A percentile compares a stretch with the other conserved stretches of the same genome.
Evolutionary conservation across 2,797 vertebrate species (phyloP).

Genomic region (Syngnathus acus): DNA sequence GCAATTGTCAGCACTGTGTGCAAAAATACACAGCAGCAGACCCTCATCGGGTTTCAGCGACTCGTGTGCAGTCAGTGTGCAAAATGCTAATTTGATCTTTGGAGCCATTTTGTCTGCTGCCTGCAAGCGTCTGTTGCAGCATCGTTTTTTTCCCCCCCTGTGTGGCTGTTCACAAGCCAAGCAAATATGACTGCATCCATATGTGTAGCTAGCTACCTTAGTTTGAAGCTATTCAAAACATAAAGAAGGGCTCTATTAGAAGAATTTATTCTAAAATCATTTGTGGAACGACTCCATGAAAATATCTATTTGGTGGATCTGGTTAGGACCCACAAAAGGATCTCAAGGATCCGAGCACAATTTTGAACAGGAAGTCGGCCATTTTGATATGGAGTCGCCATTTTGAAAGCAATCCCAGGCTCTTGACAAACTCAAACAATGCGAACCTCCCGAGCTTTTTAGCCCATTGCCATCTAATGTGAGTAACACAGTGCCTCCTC

Average conservation of each 20-base stretch:
- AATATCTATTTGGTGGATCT: no score
- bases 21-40: not conserved
- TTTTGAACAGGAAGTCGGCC: no score
- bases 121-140: not conserved
- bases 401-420: no score
- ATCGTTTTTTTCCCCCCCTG: not conserved
- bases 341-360: no score
- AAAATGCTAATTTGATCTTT: conserved; percentile 3
- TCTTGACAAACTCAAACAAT: no score
- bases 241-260: no score
- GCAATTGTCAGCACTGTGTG: not conserved
- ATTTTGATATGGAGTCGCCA: no score
- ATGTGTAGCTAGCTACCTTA: conserved; percentile 45
- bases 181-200: not conserved
- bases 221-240: conserved; percentile 4
- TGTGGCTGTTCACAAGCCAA: not conserved
- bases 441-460: no score
- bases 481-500: not conserved
- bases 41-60: conserved; percentile 9
- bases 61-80: not conserved
- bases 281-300: no score
- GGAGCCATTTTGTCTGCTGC: conserved; percentile 1
- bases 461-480: no score
- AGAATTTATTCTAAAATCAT: not conserved
- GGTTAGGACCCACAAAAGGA: no score